A percentile compares a stretch with the other conserved stretches of the same genome.
These are phyloP conservation scores for Neolamprologus falcicula DNA, from an alignment of 2,113 vertebrate genomes.

Conservation along the genomic window DNA sequence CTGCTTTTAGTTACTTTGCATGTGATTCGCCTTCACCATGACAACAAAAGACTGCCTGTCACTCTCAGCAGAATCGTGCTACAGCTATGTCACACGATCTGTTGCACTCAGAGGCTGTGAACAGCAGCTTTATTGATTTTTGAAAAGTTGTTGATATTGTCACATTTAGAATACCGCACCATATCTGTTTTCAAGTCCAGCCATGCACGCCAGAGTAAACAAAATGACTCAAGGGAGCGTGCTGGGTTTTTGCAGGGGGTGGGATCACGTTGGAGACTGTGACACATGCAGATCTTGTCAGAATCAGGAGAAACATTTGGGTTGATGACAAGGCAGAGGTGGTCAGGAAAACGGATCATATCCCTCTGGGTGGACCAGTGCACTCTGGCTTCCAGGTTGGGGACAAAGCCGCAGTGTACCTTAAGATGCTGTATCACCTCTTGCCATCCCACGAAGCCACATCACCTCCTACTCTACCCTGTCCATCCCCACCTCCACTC, in stretches of 20 bases:
- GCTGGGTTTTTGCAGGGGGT: neutral
- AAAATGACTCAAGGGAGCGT: neutral
- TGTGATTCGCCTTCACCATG: constrained; percentile 3
- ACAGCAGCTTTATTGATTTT: constrained; percentile 55
- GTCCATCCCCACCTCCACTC: constrained; percentile 39
- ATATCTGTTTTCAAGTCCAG: constrained; percentile 38
- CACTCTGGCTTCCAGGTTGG: constrained; percentile 48
- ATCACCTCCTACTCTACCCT: constrained; percentile 36
- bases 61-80: neutral
- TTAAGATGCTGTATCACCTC: constrained; percentile 55
- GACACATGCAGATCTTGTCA: constrained; percentile 54
- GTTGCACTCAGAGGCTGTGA: neutral
- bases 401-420: constrained; percentile 46
- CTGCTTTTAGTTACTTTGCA: constrained; percentile 28
- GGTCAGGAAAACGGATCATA: constrained; percentile 40
- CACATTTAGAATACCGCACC: constrained; percentile 12
- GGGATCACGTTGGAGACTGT: neutral
- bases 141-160: constrained; percentile 35
- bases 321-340: constrained; percentile 56
- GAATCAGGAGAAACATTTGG: constrained; percentile 26
- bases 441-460: constrained; percentile 37
- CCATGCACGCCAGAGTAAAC: constrained; percentile 34
- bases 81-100: constrained; percentile 21
- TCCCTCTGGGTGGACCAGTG: constrained; percentile 28
- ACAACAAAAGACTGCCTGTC: constrained; percentile 46